A percentile compares a stretch with the other conserved stretches of the same genome.
These are phyloP conservation scores for Drosophila lacertosa DNA, from an alignment of 1,140 invertebrate genomes.

Conservation along the genomic window DNA sequence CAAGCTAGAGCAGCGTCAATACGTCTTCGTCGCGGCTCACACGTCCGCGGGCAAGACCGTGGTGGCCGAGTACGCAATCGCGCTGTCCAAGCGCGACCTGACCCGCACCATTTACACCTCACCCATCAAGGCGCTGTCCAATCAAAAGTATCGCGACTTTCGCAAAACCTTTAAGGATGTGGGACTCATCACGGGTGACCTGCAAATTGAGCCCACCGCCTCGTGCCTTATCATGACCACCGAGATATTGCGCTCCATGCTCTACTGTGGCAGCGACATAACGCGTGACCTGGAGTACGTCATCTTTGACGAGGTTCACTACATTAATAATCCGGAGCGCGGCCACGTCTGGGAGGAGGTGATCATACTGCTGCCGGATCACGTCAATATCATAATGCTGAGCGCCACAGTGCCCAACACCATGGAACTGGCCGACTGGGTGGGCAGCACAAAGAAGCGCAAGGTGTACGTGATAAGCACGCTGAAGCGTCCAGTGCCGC, in stretches of 20 bases:
- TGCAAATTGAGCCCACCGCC: conserved; percentile 97
- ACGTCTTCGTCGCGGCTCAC: conserved; percentile 99
- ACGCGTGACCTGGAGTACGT: conserved; percentile 99
- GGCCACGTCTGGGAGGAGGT: conserved; percentile 99
- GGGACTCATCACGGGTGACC: conserved; percentile 97
- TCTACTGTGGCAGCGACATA: conserved; percentile 97
- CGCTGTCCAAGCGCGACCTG: conserved; percentile 95
- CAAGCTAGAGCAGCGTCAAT: conserved; percentile 95
- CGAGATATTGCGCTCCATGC: conserved; percentile 98
- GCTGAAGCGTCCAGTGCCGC: conserved; percentile 95
- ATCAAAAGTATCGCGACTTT: conserved; percentile 99
- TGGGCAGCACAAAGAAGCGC: conserved; percentile 95
- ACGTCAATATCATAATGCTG: conserved; percentile 98
- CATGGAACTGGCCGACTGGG: conserved; percentile 98
- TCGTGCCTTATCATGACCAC: conserved; percentile 99
- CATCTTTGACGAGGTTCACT: conserved; percentile 99
- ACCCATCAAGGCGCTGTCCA: conserved; percentile 99
- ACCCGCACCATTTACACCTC: conserved; percentile 99
- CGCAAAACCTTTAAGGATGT: conserved; percentile 96
- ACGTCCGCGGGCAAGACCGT: conserved; percentile 99
- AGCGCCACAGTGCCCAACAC: conserved; percentile 99
- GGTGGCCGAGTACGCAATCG: conserved; percentile 99
- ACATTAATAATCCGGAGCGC: conserved; percentile 98
- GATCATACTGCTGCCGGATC: conserved; percentile 96
- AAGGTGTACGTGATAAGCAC: conserved; percentile 98